These are phyloP conservation scores for Synanthedon formicaeformis DNA, from an alignment of 2,888 invertebrate species.

Conservation along the genomic window DNA sequence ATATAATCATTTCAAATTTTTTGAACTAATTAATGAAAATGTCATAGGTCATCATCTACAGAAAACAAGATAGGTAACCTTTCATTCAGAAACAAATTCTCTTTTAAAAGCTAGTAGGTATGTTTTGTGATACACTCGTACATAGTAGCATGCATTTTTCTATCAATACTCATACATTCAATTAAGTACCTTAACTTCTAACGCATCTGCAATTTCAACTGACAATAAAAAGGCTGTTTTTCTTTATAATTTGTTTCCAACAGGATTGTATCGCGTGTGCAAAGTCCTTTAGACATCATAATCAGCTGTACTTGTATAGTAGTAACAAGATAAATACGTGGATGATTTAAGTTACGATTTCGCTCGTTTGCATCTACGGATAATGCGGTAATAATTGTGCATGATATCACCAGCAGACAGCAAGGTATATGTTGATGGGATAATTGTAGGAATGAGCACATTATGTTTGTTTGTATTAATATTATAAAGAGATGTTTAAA, in stretches of 20 bases:
- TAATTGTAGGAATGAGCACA: slow-evolving; percentile 23
- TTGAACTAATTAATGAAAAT: no score
- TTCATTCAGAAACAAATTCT: no score
- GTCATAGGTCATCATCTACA: no score
- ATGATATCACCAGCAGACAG: slow-evolving; percentile 24
- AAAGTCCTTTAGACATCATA: not conserved
- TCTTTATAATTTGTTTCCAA: not conserved
- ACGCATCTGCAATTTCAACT: no score
- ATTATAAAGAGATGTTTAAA: not conserved
- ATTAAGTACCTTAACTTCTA: no score
- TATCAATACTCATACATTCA: no score
- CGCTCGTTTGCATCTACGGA: slow-evolving; percentile 8
- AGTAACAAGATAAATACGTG: not conserved
- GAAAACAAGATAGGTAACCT: no score
- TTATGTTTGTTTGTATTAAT: not conserved
- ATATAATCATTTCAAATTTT: no score
- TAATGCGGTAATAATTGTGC: slow-evolving; percentile 34
- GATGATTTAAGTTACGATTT: not conserved
- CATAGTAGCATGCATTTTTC: no score
- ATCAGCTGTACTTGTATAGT: not conserved
- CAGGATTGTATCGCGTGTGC: not conserved
- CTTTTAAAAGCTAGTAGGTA: no score
- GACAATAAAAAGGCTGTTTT: no score
- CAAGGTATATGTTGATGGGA: slow-evolving; percentile 29
- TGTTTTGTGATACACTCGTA: no score